Percentiles rank a stretch among this genome's conserved stretches.
phyloP scores from a whole-genome alignment of 2,888 invertebrate species.

The Branchipolynoe longqiensis region DNA sequence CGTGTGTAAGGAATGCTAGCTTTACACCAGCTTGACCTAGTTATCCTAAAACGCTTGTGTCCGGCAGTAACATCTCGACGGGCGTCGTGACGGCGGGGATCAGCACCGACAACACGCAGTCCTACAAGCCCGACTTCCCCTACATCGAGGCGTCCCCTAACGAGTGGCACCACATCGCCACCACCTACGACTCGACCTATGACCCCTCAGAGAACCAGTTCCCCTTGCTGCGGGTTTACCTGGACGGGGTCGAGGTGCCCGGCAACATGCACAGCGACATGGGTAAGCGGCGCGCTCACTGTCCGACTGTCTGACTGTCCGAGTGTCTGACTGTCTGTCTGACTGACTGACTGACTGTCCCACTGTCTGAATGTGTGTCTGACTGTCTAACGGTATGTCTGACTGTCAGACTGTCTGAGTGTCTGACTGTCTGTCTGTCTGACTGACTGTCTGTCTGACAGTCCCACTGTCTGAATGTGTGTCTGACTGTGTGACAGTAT shows the following conservation, averaged over 20 bases:
- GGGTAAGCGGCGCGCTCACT: conserved; percentile 46
- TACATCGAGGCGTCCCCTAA: conserved; percentile 59
- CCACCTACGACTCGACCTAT: conserved; percentile 60
- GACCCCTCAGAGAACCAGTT: neutral
- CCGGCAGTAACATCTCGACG: neutral
- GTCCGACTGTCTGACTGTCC: no score
- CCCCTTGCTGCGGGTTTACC: conserved; percentile 55
- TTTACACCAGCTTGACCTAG: no score
- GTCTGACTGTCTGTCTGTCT: no score
- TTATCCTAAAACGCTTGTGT: no score
- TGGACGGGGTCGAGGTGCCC: conserved; percentile 56
- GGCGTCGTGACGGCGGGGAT: conserved; percentile 41
- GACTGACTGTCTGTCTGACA: no score
- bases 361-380: neutral
- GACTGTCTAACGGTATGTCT: no score
- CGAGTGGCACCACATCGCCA: conserved; percentile 61
- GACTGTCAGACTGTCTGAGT: no score
- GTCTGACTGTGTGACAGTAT: no score
- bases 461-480: no score
- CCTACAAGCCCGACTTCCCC: conserved; percentile 33
- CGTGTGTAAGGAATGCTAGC: no score
- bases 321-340: no score
- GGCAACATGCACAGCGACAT: conserved; percentile 60
- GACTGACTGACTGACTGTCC: neutral
- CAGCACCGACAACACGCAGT: conserved; percentile 42